Base-by-base conservation (phyloP, 2,113 vertebrate species). In the Gopherus flavomarginatus region DNA sequence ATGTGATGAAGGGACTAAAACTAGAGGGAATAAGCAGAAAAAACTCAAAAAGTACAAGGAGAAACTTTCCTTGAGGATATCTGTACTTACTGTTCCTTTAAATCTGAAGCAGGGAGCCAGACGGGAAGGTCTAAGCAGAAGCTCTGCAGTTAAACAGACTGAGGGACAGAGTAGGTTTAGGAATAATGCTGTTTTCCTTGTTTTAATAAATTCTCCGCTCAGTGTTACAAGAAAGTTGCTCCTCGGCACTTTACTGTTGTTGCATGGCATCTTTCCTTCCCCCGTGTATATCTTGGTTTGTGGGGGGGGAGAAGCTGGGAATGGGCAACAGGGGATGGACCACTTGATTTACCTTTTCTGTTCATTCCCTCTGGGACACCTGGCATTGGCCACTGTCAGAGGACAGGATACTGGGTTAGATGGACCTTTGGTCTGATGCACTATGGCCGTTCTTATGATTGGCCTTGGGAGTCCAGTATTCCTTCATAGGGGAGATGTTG, bases 211-310 rank as follows among this genome's bases (percentile, higher is more conserved):
- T 44, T 75, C 4, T 5, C 11, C 3, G 7, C 26, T 77, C 38
- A 12, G 38, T 6, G 38, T 42, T 42, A 44, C 22, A 77, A 77
- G 21, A 44, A 77, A 77, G 72, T 44, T 10, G 38, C 62, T 85
- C 52, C 56, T 53, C 24, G 11, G 1, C 0, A 2, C 57, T 84
- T 81, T 81, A 69, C 62, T 16, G 19, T n/a, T 69, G 35, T 17
- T 6, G 44, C 3, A 27, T 1, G 4, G 11, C 2, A 29, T 53
- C 22, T 26, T 2, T 12, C 29, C 49, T 44, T 77, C 69, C 2
- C 38, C 1, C 7, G 2, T n/a, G 8, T 87, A 16, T 5, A 2
- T 35, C 31, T 53, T 91, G 88, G 80, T 86, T 81, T 38, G 72
- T 14, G 38, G n/a, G 52, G 38, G 38, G 56, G 86, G 47, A 52